Base-by-base conservation (phyloP, 2,797 vertebrate species). In the Tinamus major region DNA sequence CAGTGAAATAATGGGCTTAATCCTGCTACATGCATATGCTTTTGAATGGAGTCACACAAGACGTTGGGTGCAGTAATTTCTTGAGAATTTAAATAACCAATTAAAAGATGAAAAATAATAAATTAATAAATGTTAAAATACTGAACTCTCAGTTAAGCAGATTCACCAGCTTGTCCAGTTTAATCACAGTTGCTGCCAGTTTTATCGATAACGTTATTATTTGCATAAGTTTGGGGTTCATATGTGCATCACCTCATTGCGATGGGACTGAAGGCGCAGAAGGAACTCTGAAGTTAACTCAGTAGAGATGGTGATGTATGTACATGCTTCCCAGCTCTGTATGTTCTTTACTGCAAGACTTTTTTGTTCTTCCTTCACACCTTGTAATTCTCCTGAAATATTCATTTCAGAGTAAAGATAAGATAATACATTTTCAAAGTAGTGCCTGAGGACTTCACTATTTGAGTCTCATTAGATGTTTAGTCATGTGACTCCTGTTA, bases 381-480 rank as follows among this genome's bases (percentile, higher is more conserved):
- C 75, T 92, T 92, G 71, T 94, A 82, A 86, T 95, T 91, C 87
- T 92, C 83, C 85, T 94, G 89, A 93, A 75, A 68, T 94, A 71
- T 85, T 94, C 44, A 62, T 94, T 96, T 94, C 82, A 87, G 92
- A 88, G 92, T 84, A 86, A 94, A 93, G 85, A 94, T 93, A 89
- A 93, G 92, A 95, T 91, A 89, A 64, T 79, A 71, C 0, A 3
- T 86, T 96, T 95, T 96, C 95, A 93, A 94, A 96, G 92, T 53
- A 90, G 13, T 69, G 93, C 95, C 91, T 6, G 68, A 91, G 91
- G 85, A 94, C 85, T 92, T 91, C 37, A 87, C 70, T 95, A 68
- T 91, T 91, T 87, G 85, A 70, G 68, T 94, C 91, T 93, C 74
- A 93, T 94, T 94, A 93, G 90, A 95, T 96, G 79, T 94, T 94